Evolutionary conservation across 1,140 invertebrate species (phyloP).

Genomic region (Pseudomyrmex pallidus): DNA sequence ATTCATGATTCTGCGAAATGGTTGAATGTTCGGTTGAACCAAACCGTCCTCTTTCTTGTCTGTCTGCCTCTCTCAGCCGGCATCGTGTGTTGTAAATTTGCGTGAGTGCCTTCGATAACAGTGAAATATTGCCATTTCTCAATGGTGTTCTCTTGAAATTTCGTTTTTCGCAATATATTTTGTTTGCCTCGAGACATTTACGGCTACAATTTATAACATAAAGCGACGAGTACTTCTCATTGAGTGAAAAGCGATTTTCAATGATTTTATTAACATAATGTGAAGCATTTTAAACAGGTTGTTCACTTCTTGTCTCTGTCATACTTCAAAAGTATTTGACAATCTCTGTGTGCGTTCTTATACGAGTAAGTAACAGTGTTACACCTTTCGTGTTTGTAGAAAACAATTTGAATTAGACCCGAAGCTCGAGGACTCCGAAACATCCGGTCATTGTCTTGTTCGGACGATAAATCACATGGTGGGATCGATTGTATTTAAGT

Average conservation of each 20-base stretch:
- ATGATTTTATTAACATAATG: neutral
- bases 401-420: constrained; percentile 41
- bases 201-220: neutral
- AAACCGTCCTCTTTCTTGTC: constrained; percentile 64
- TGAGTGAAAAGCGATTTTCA: neutral
- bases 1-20: constrained; percentile 75
- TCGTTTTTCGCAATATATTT: neutral
- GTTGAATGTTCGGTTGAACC: constrained; percentile 62
- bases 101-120: neutral
- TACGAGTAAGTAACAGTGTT: neutral
- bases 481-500: neutral
- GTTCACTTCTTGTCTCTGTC: neutral
- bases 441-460: constrained; percentile 44
- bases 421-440: neutral
- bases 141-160: neutral
- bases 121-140: neutral
- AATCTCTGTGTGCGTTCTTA: neutral
- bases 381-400: neutral
- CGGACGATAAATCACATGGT: constrained; percentile 16
- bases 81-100: constrained; percentile 17
- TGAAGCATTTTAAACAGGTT: neutral
- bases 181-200: too few relatives aligned
- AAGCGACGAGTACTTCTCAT: neutral
- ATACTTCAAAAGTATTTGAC: neutral
- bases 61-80: constrained; percentile 48